phyloP scores from a whole-genome alignment of 1,140 invertebrate genomes.

The Melipona quadrifasciata region DNA sequence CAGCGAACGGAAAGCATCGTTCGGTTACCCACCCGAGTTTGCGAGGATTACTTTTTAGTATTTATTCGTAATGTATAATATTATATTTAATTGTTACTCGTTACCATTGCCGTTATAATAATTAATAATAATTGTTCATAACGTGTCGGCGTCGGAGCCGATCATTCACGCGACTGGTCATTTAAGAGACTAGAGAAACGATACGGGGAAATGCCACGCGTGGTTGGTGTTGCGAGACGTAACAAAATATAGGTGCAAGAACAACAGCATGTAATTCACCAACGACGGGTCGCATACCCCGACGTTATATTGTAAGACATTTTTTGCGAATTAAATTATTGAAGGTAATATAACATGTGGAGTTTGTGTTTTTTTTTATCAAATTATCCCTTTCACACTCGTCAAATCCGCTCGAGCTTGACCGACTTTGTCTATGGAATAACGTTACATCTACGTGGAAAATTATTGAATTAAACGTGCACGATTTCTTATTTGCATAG shows the following conservation, averaged over 20 bases:
- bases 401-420: too few relatives aligned
- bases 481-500: too few relatives aligned
- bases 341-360: conserved; percentile 29
- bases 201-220: conserved; percentile 70
- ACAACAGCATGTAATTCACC: conserved; percentile 70
- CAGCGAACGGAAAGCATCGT: conserved; percentile 44
- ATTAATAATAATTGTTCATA: conserved; percentile 60
- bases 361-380: not conserved
- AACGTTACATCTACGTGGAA: too few relatives aligned
- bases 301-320: conserved; percentile 66
- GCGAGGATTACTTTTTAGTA: conserved; percentile 66
- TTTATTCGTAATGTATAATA: conserved; percentile 69
- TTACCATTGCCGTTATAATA: conserved; percentile 62
- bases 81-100: conserved; percentile 56
- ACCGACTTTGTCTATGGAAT: too few relatives aligned
- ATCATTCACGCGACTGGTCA: conserved; percentile 38
- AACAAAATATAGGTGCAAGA: conserved; percentile 78
- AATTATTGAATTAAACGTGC: too few relatives aligned
- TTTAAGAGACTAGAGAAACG: conserved; percentile 25
- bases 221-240: conserved; percentile 76
- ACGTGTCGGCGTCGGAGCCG: conserved; percentile 31
- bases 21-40: conserved; percentile 53
- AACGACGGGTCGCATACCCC: conserved; percentile 72
- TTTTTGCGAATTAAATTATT: conserved; percentile 69
- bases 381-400: not conserved